phyloP scores from a whole-genome alignment of 2,113 vertebrate species.

The Pantherophis guttatus region DNA sequence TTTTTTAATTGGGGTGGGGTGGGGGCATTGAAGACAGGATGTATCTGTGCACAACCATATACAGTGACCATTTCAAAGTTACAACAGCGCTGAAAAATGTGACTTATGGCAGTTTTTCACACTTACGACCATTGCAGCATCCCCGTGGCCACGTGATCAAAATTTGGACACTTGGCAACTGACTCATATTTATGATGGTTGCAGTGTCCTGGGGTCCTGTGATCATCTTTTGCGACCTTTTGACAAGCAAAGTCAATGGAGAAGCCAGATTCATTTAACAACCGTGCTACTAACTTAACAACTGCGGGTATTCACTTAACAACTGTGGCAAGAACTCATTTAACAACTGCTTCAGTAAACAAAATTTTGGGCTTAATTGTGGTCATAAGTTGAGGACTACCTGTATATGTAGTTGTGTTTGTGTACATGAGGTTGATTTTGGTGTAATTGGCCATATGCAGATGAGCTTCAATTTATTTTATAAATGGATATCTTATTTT shows the following conservation, averaged over 20 bases:
- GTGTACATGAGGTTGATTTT: not conserved
- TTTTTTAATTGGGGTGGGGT: not conserved
- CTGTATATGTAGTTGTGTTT: not conserved
- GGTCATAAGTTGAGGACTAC: not conserved
- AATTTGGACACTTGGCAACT: not conserved
- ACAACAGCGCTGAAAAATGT: not conserved
- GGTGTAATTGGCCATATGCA: not conserved
- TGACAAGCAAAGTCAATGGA: not conserved
- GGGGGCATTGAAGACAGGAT: not conserved
- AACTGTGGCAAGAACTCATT: not conserved
- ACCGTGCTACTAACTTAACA: not conserved
- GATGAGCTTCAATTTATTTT: not conserved
- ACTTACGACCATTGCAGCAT: not conserved
- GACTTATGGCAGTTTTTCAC: not conserved
- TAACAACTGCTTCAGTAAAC: not conserved
- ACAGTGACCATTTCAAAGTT: not conserved
- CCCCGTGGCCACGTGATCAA: not conserved
- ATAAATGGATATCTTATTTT: not conserved
- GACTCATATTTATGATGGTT: not conserved
- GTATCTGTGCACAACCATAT: not conserved
- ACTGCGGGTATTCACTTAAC: not conserved
- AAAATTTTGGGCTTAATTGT: not conserved
- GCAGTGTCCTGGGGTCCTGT: not conserved
- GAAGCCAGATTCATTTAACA: not conserved
- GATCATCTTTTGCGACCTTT: not conserved